These are phyloP conservation scores for Drosophila monieri DNA, from an alignment of 2,888 invertebrate genomes.

Conservation along the genomic window DNA sequence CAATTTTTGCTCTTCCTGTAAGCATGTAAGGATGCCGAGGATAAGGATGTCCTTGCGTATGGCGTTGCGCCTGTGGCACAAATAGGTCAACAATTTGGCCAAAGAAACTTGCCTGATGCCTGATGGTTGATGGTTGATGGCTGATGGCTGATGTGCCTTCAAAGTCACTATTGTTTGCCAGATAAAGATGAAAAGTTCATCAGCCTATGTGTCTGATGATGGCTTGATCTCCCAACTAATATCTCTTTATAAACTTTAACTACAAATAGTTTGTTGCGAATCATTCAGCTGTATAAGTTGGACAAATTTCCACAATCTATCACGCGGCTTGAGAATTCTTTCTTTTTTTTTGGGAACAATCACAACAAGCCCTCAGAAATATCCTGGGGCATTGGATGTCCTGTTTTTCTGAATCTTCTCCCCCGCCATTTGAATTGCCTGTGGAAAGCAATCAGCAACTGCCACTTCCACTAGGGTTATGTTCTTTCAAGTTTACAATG, in stretches of 20 bases:
- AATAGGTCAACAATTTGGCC: constrained; percentile 49
- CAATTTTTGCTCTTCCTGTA: background rate
- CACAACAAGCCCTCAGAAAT: constrained; percentile 21
- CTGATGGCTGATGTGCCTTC: constrained; percentile 1
- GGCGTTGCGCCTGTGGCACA: constrained; percentile 52
- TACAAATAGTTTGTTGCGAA: background rate
- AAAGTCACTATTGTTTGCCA: background rate
- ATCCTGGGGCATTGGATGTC: constrained; percentile 24
- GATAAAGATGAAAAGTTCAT: constrained; percentile 2
- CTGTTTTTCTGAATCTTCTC: background rate
- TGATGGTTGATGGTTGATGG: background rate
- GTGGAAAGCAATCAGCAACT: constrained; percentile 26
- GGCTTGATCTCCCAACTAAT: background rate
- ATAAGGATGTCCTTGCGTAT: constrained; percentile 38
- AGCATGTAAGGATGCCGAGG: background rate
- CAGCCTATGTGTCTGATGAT: background rate
- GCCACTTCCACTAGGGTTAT: constrained; percentile 15
- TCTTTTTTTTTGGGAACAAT: constrained; percentile 5
- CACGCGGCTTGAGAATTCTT: background rate
- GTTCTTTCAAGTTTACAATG: constrained; percentile 8
- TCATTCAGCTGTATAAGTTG: background rate
- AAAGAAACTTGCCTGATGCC: background rate
- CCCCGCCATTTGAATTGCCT: constrained; percentile 1
- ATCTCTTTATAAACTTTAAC: background rate
- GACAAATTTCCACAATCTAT: constrained; percentile 8